phyloP scores from a whole-genome alignment of 2,113 vertebrate genomes.

The Syngnathus scovelli region DNA sequence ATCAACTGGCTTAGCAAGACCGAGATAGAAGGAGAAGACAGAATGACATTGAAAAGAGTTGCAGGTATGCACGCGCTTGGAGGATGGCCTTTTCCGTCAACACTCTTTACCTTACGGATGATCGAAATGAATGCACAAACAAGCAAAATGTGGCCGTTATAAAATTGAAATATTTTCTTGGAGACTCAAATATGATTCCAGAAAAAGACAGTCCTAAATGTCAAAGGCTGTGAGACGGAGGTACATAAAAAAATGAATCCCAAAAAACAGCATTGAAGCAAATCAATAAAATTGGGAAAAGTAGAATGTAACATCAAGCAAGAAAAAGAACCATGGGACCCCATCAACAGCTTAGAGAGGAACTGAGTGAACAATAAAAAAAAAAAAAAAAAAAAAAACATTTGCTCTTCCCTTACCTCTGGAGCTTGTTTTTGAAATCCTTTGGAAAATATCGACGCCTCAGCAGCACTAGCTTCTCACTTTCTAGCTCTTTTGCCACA shows the following conservation, averaged over 20 bases:
- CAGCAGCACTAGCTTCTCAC: slow-evolving; percentile 11
- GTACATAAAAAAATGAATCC: neutral
- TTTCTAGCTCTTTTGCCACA: slow-evolving; percentile 18
- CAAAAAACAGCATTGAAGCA: neutral
- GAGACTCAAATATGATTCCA: neutral
- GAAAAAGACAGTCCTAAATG: neutral
- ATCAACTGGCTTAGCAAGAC: slow-evolving; percentile 3
- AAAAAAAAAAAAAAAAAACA: neutral
- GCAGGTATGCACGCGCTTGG: slow-evolving; percentile 6
- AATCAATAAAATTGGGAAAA: neutral
- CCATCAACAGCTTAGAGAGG: neutral
- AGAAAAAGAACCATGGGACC: neutral
- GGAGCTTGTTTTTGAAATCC: slow-evolving; percentile 43
- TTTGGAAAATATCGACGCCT: slow-evolving; percentile 17
- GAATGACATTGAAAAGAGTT: neutral
- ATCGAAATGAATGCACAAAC: slow-evolving; percentile 14
- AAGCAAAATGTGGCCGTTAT: slow-evolving; percentile 10
- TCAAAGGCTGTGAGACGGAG: neutral
- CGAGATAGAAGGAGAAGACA: slow-evolving; percentile 1
- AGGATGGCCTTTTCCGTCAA: neutral
- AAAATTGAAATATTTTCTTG: slow-evolving; percentile 3
- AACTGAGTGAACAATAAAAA: slow-evolving; percentile 8
- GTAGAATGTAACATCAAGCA: neutral
- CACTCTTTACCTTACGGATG: slow-evolving; percentile 32
- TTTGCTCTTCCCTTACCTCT: slow-evolving; percentile 50